A percentile compares a stretch with the other conserved stretches of the same genome.
Conservation (phyloP, 2,797 vertebrate species). For the Sphaeramia orbicularis region DNA sequence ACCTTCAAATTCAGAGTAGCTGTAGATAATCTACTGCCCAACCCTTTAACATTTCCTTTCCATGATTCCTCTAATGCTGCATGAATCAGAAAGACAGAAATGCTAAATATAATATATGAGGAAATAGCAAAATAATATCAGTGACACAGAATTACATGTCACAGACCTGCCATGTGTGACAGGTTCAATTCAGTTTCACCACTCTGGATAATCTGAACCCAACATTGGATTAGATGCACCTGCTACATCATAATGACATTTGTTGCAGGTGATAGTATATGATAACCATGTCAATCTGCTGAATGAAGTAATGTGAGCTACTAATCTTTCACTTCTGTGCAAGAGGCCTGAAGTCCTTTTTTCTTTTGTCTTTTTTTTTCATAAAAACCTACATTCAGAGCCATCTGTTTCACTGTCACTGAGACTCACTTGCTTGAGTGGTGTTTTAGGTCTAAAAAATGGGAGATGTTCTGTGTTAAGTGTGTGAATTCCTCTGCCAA, state of each 20-base stretch:
- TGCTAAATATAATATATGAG: constrained; percentile 22
- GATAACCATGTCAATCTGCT: constrained; percentile 7
- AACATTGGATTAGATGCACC: neutral
- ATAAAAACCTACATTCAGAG: constrained; percentile 19
- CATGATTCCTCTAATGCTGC: constrained; percentile 8
- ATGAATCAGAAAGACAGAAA: constrained; percentile 36
- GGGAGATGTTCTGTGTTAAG: constrained; percentile 53
- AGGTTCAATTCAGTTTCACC: neutral
- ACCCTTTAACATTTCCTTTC: neutral
- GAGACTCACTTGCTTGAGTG: constrained; percentile 42
- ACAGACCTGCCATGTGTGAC: neutral
- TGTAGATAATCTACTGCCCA: too few species aligned
- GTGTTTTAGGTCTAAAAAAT: constrained; percentile 52
- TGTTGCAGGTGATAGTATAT: neutral
- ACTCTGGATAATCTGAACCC: neutral
- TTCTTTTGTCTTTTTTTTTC: constrained; percentile 27
- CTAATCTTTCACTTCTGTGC: constrained; percentile 1
- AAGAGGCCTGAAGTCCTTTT: constrained; percentile 11
- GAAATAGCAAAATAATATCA: constrained; percentile 26
- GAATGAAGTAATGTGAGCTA: neutral
- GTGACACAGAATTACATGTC: neutral
- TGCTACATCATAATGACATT: constrained; percentile 6
- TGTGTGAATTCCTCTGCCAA: constrained; percentile 61
- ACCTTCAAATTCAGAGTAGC: too few species aligned
- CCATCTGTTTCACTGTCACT: constrained; percentile 54